These are phyloP conservation scores for Dexiosoma caninum DNA, from an alignment of 2,888 invertebrate genomes.

Conservation along the genomic window DNA sequence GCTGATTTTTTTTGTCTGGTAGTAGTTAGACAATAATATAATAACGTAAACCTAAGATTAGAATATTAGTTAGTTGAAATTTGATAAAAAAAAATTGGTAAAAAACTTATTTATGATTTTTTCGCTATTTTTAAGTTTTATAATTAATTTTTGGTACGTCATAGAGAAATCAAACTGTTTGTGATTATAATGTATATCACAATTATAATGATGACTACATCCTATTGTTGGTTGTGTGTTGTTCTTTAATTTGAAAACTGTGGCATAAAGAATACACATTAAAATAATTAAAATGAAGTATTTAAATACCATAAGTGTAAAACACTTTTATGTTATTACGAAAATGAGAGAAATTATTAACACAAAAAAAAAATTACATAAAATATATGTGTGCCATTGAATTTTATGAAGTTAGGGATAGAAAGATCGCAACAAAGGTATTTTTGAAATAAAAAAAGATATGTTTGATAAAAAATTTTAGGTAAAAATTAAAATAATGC, in stretches of 20 bases:
- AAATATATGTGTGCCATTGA: slow-evolving; percentile 25
- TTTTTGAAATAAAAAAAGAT: background rate
- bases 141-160: no score
- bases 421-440: background rate
- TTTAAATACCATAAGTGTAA: slow-evolving; percentile 60
- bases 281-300: slow-evolving; percentile 58
- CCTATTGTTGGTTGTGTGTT: slow-evolving; percentile 2
- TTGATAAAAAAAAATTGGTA: no score
- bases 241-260: slow-evolving; percentile 36
- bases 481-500: no score
- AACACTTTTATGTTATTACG: slow-evolving; percentile 57
- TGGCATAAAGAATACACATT: slow-evolving; percentile 46
- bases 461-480: background rate
- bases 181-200: background rate
- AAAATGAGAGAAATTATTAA: slow-evolving; percentile 19
- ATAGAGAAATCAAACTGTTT: background rate
- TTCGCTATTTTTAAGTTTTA: no score
- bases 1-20: no score
- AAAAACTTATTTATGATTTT: no score
- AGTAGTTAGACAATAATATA: no score
- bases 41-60: no score
- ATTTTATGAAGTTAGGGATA: background rate
- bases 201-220: background rate
- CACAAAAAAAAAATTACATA: slow-evolving; percentile 8
- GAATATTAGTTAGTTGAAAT: no score